phyloP scores from a whole-genome alignment of 2,113 vertebrate species.

The Toxostoma redivivum region DNA sequence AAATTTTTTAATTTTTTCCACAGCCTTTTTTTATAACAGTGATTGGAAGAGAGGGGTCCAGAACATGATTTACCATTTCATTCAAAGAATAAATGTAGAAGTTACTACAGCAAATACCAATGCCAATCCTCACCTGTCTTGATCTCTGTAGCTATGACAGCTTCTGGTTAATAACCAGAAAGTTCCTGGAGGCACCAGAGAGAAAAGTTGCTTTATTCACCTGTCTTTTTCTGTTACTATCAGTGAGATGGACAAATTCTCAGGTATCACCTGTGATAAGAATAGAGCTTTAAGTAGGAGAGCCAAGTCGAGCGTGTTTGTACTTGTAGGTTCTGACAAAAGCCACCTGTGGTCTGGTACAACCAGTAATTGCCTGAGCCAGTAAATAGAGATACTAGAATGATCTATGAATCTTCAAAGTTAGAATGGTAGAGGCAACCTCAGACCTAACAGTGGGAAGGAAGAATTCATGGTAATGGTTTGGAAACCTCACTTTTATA shows the following conservation, averaged over 20 bases:
- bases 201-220: not conserved
- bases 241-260: not conserved
- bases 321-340: not conserved
- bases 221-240: not conserved
- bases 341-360: not conserved
- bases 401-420: not conserved
- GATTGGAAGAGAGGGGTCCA: not conserved
- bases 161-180: not conserved
- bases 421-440: not conserved
- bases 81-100: not conserved
- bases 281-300: not conserved
- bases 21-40: not conserved
- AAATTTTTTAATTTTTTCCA: not conserved
- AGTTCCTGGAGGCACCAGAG: not conserved
- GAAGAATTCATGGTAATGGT: not conserved
- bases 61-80: not conserved
- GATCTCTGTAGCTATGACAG: not conserved
- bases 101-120: not conserved
- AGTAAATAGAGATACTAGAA: not conserved
- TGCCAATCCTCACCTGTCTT: not conserved
- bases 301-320: not conserved
- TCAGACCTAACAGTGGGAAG: not conserved
- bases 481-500: not conserved
- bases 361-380: not conserved
- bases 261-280: not conserved